Evolutionary conservation across 2,113 vertebrate genomes (phyloP), one percentile per base, ranked within the genome.

Genomic region (Sapajus apella): DNA sequence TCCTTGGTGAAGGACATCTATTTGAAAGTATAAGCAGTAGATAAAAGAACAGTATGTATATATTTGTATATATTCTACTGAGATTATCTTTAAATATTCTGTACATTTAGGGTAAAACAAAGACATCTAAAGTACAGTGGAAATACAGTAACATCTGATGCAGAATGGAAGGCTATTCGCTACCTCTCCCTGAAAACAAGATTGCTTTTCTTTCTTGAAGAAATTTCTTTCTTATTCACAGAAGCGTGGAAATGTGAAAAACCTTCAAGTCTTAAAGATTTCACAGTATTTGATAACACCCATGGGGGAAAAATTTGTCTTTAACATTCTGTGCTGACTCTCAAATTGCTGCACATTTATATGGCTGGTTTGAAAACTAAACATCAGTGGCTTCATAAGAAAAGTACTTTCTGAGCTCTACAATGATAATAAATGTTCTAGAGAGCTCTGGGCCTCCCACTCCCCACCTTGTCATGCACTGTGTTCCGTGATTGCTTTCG

Each of bases 191-290:
- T 66, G 18, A 73, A 90, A 76, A 50, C 40, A 77, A 80, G 30
- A 75, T 5, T 70, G 43, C 40, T 90, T 85, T 82, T 66, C 58
- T 86, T 17, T 64, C 77, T 89, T 37, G 27, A 16, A 85, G 40
- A 95, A 88, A 73, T 93, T 95, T 45, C 50, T 96, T 93, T 94
- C 25, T 25, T 68, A 70, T 43, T 91, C 90, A 94, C 16, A 76
- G 43, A 77, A 16, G 37, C 13, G 43, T 40, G 92, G 7, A 90
- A n/a, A 76, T 64, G 37, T 50, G 70, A 64, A 95, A 95, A 93
- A 32, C 17, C 35, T 56, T 79, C 37, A 81, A 86, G 50, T 58
- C 73, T 52, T 96, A 40, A 91, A 83, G 66, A 56, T 37, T 86
- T 80, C 43, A 6, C 10, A 55, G 61, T 52, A 79, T 83, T 87